Base-by-base conservation (phyloP, 2,797 vertebrate genomes). In the Protonibea diacanthus region DNA sequence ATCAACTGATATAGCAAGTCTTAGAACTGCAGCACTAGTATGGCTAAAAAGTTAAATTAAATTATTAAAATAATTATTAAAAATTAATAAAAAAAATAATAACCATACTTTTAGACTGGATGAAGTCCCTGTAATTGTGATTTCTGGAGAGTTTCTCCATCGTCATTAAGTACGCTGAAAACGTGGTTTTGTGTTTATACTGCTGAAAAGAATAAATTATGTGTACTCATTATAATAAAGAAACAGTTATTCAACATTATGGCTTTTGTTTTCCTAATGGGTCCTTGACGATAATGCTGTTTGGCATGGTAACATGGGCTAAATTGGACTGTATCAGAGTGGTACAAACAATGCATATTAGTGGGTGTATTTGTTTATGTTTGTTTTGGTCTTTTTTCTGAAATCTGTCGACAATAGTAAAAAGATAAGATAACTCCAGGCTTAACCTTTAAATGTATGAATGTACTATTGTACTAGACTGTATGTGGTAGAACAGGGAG, bases 11-110 rank as follows among this genome's bases (percentile, higher is more conserved):
- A 8, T 27, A 15, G n/a, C 10, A 21, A 23, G 21, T 7, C 8
- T 17, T 0, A 5, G 40, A 44, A 2, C 2, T 2, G 14, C 2
- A 0, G 1, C 3, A 0, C 9, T 18, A 47, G 5, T n/a, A 9
- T 15, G 15, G 27, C 27, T 65, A 23, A 23, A 23, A 51, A 65
- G 13, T n/a, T n/a, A n/a, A n/a, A n/a, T n/a, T n/a, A n/a, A n/a
- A n/a, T n/a, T n/a, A n/a, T n/a, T n/a, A n/a, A n/a, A n/a, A n/a
- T n/a, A n/a, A n/a, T n/a, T n/a, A n/a, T n/a, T n/a, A n/a, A n/a
- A n/a, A n/a, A n/a, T n/a, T n/a, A n/a, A n/a, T n/a, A n/a, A n/a
- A n/a, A n/a, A n/a, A 29, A 21, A 71, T n/a, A 10, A 48, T 20
- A 53, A n/a, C 13, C 7, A 4, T 60, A n/a, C 42, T 23, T 14